These are phyloP conservation scores for Rutilus rutilus DNA, from an alignment of 2,113 vertebrate species.

Conservation along the genomic window DNA sequence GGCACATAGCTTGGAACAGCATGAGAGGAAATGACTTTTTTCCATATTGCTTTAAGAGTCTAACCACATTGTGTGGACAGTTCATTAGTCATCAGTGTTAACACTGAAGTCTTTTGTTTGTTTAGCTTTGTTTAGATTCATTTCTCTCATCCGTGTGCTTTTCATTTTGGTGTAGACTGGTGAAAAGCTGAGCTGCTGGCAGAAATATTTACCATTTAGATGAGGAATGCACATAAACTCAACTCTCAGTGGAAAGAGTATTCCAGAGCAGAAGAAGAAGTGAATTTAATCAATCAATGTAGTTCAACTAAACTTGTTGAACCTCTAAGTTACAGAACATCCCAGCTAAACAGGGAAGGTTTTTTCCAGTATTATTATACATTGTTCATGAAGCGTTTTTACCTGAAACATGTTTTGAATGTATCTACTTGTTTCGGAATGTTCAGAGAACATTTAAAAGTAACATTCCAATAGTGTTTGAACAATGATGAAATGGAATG, in stretches of 20 bases:
- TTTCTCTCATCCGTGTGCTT: conserved; percentile 18
- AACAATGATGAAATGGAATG: too few relatives aligned
- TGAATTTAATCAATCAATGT: background rate
- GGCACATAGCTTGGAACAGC: background rate
- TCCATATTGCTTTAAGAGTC: background rate
- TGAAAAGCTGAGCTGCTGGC: background rate
- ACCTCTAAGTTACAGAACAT: background rate
- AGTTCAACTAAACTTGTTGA: background rate
- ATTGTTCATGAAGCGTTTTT: too few relatives aligned
- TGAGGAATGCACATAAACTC: background rate
- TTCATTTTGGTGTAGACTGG: conserved; percentile 8
- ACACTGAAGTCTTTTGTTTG: background rate
- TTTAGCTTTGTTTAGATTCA: conserved; percentile 36
- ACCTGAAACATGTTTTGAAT: too few relatives aligned
- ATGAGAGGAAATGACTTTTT: background rate
- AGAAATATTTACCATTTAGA: conserved; percentile 32
- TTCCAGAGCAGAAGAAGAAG: background rate
- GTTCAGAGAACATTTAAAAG: too few relatives aligned
- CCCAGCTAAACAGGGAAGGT: too few relatives aligned
- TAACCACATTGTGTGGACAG: background rate
- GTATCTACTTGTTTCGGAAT: too few relatives aligned
- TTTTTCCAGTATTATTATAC: too few relatives aligned
- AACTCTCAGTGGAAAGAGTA: background rate
- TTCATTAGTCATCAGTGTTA: conserved; percentile 3
- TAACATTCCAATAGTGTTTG: too few relatives aligned